Evolutionary conservation across 2,888 invertebrate species (phyloP), one percentile per base, ranked within the genome.

Genomic region (Mactromeris polynyma): DNA sequence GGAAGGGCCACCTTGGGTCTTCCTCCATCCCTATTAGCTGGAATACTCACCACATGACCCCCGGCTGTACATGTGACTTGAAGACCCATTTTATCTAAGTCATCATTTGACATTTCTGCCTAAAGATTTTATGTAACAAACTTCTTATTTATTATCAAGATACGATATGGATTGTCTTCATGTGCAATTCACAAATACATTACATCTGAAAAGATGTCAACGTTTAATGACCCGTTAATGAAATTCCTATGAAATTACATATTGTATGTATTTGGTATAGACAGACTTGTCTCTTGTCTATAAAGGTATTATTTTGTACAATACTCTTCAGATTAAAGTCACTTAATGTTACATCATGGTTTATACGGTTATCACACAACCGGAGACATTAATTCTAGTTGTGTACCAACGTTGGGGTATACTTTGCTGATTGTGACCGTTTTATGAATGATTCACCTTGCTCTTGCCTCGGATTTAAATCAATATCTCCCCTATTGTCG

Each of bases 391-490:
- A 58, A n/a, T 64, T 26, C 58, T 26, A 26, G n/a, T 9, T 26
- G n/a, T 9, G 58, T 64, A 26, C 1, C 4, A 64, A n/a, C 26
- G 11, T n/a, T 26, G 58, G 58, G 58, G 58, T 64, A 64, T 64
- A 26, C 11, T 26, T 26, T 9, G 26, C 58, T 26, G 58, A 9
- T 42, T 42, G 51, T 51, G 51, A 64, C 58, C 26, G 58, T 64
- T 64, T n/a, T 64, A 64, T 21, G 58, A 64, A 64, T 64, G 58
- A 64, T 26, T 64, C 58, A 64, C 58, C 58, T 64, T 64, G 26
- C 58, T 64, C 26, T 26, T 21, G 26, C 9, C 1, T 64, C 26
- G n/a, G 26, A 64, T 64, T n/a, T 64, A 64, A 26, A 64, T 64
- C 58, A 64, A 64, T 64, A 64, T 64, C 26, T 64, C 58, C 58